Percentiles rank a stretch among this genome's conserved stretches.
Conservation (phyloP, 2,797 vertebrate species). For the Tragelaphus eurycerus region DNA sequence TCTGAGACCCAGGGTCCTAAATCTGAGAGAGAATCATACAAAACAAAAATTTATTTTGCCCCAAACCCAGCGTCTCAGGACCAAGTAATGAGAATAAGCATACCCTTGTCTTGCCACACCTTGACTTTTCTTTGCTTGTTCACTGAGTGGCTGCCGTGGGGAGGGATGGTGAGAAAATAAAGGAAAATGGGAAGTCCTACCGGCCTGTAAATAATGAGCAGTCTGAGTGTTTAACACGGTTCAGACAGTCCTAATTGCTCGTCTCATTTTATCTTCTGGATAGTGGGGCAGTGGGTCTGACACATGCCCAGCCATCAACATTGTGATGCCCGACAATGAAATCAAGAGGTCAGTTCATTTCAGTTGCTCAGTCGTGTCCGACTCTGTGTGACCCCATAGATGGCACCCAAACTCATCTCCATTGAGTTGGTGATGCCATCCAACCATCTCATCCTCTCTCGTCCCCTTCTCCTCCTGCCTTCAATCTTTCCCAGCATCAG, state of each 20-base stretch:
- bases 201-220: not conserved
- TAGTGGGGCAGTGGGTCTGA: not conserved
- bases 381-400: not conserved
- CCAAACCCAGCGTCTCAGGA: not conserved
- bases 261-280: not conserved
- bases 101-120: not conserved
- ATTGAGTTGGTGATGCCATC: not conserved
- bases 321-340: not conserved
- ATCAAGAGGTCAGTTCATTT: not conserved
- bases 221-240: not conserved
- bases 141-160: not conserved
- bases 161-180: not conserved
- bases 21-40: not conserved
- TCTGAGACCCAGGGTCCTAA: not conserved
- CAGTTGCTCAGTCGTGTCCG: not conserved
- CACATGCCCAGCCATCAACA: not conserved
- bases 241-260: not conserved
- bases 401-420: not conserved
- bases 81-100: not conserved
- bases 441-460: not conserved
- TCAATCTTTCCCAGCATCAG: not conserved
- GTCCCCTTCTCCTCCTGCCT: not conserved
- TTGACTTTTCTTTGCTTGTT: not conserved
- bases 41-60: not conserved
- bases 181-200: not conserved